Evolutionary conservation across 1,140 invertebrate genomes (phyloP), one percentile per base, ranked within the genome.

Genomic region (Lordiphosa clarofinis): DNA sequence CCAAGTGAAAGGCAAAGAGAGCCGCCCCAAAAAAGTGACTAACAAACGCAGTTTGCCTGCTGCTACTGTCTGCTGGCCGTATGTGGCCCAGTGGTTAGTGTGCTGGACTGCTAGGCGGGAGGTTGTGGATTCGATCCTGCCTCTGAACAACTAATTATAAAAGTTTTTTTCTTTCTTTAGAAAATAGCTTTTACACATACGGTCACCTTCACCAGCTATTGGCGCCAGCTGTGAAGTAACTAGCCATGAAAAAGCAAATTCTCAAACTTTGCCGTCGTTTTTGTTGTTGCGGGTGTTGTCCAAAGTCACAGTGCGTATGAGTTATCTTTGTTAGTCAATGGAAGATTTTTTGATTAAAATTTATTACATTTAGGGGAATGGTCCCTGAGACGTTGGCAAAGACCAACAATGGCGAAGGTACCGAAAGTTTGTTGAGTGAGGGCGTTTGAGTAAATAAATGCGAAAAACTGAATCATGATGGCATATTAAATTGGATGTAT

Each of bases 301-400:
- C 59, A 53, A 40, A 54, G 58, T 48, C 56, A 73, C 54, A 56
- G 75, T 71, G 62, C 75, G 75, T 76, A 72, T 82, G 75, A 81
- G 75, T 61, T 59, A 73, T 74, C 59, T 47, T 66, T 66, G 40
- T 35, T 43, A 33, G 52, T 42, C 56, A 31, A 8, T 57, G 15
- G 39, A 11, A 21, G 21, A 46, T 37, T 44, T 56, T 82, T 81
- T 72, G 62, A 72, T 76, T 82, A 81, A 73, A 75, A 75, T 71
- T 44, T 82, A 82, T 81, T 81, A 82, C 69, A 82, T 81, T 81
- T 82, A 68, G 52, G 67, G 63, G 67, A 70, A 61, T 66, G 42
- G 46, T 56, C 43, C 43, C 43, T 46, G 43, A 46, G 24, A 24
- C 36, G 40, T 8, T 58, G 19, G 19, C 43, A 46, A 46, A 46